These are phyloP conservation scores for Microcebus tavaratra DNA, from an alignment of 2,113 vertebrate genomes.

Conservation along the genomic window DNA sequence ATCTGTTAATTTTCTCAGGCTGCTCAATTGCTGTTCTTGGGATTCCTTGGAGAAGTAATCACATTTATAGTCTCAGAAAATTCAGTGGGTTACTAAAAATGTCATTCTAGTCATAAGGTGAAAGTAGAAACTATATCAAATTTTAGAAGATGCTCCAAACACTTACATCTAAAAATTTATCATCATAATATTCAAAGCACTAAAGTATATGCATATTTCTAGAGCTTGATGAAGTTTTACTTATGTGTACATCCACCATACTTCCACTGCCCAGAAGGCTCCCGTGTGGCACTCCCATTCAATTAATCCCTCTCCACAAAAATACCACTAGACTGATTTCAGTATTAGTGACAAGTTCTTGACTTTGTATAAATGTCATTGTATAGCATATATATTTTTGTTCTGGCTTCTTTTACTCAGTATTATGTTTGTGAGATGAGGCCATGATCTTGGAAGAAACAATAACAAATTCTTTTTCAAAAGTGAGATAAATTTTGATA, in stretches of 20 bases:
- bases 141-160: background rate
- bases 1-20: background rate
- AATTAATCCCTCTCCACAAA: background rate
- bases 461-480: background rate
- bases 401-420: background rate
- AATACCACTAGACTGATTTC: background rate
- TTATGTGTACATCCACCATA: background rate
- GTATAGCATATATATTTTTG: background rate
- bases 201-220: background rate
- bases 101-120: background rate
- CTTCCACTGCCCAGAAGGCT: background rate
- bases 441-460: background rate
- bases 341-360: background rate
- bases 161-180: background rate
- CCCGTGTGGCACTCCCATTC: background rate
- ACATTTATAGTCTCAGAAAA: background rate
- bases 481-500: background rate
- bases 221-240: background rate
- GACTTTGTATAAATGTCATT: background rate
- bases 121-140: background rate
- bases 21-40: background rate
- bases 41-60: background rate
- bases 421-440: background rate
- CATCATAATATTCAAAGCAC: background rate
- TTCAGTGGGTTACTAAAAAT: background rate